phyloP scores from a whole-genome alignment of 2,113 vertebrate species.

The Gila orcuttii region DNA sequence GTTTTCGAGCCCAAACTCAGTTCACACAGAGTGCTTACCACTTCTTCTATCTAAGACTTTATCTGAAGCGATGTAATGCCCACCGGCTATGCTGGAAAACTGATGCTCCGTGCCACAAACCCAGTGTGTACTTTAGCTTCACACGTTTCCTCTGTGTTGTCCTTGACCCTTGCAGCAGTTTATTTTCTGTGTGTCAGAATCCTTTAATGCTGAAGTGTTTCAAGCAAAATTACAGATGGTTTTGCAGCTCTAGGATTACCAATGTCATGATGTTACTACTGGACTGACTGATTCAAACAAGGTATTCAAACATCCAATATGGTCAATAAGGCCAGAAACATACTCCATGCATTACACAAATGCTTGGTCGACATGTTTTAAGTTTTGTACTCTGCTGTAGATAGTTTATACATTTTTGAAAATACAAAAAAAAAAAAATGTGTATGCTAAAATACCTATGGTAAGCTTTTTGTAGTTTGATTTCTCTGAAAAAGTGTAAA shows the following conservation, averaged over 20 bases:
- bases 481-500: constrained; percentile 14
- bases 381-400: not conserved
- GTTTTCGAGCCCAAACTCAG: constrained; percentile 60
- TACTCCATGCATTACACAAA: constrained; percentile 52
- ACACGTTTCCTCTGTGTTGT: constrained; percentile 6
- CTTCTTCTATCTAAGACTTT: constrained; percentile 57
- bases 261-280: constrained; percentile 48
- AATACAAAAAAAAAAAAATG: not conserved
- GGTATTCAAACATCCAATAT: constrained; percentile 62
- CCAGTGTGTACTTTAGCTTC: constrained; percentile 30
- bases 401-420: not conserved
- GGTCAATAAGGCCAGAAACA: constrained; percentile 60
- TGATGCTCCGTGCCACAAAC: constrained; percentile 5
- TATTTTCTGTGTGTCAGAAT: constrained; percentile 5
- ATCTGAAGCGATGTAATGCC: constrained; percentile 24
- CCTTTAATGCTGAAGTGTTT: not conserved
- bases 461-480: not conserved
- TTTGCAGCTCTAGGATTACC: constrained; percentile 36
- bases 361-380: not conserved
- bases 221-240: constrained; percentile 25
- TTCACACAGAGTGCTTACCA: constrained; percentile 61
- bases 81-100: constrained; percentile 22
- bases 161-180: constrained; percentile 30
- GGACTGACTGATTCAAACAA: constrained; percentile 70
- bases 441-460: no score